These are phyloP conservation scores for Brachymystax lenok DNA, from an alignment of 2,797 vertebrate species.

Conservation along the genomic window DNA sequence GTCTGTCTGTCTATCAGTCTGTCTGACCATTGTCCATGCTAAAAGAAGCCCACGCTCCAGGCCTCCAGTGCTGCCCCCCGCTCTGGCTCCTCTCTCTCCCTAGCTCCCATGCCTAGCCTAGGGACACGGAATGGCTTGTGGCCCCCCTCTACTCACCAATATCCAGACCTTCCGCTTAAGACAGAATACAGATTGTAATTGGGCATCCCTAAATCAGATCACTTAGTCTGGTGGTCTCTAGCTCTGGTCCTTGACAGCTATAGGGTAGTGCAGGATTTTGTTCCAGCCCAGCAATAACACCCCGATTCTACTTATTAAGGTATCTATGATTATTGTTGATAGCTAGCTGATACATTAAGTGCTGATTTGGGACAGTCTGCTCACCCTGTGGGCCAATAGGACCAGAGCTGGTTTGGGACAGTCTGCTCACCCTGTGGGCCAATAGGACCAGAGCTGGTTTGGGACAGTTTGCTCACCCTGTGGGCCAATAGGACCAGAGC, in stretches of 20 bases:
- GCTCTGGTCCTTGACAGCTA: not conserved
- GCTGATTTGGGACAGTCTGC: too few species aligned
- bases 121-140: constrained; percentile 20
- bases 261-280: not conserved
- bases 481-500: too few species aligned
- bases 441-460: not conserved
- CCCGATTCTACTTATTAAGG: not conserved
- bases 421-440: too few species aligned
- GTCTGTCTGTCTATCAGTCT: too few species aligned
- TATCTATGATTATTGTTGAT: too few species aligned
- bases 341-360: too few species aligned
- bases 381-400: too few species aligned
- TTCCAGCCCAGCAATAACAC: not conserved
- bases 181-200: not conserved
- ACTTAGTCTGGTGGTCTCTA: too few species aligned
- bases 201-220: not conserved
- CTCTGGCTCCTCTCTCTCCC: constrained; percentile 3
- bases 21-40: not conserved
- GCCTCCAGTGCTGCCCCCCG: not conserved
- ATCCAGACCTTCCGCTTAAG: constrained; percentile 15
- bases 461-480: too few species aligned
- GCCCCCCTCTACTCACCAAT: not conserved
- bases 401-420: too few species aligned
- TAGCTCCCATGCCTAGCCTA: not conserved
- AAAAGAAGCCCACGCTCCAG: constrained; percentile 26